Evolutionary conservation across 2,797 vertebrate species (phyloP).

Genomic region (Megalops cyprinoides): DNA sequence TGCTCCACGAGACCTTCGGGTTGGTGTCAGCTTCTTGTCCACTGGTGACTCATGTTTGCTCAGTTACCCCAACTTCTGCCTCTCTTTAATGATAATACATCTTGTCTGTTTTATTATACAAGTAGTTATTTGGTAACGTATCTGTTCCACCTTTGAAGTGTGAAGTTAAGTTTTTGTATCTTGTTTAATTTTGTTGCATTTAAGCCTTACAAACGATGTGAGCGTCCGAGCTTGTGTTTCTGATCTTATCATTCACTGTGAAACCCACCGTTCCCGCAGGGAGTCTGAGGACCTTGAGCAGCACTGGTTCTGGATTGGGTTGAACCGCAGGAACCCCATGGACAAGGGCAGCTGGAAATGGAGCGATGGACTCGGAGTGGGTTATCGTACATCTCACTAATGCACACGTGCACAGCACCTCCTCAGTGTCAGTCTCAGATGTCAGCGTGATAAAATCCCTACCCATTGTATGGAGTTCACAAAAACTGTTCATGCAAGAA

Average conservation of each 20-base stretch:
- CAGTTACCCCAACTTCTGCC: background rate
- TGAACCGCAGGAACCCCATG: slow-evolving; percentile 85
- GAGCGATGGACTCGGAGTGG: slow-evolving; percentile 91
- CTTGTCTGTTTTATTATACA: too few relatives aligned
- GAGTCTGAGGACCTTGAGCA: slow-evolving; percentile 91
- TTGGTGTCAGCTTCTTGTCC: slow-evolving; percentile 58
- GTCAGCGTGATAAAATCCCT: too few relatives aligned
- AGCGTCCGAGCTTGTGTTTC: background rate
- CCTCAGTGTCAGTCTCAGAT: background rate
- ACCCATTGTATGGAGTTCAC: too few relatives aligned
- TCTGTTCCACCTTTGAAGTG: too few relatives aligned
- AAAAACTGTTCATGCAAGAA: too few relatives aligned
- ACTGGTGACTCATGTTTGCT: background rate
- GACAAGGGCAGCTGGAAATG: slow-evolving; percentile 88
- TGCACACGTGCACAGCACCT: background rate
- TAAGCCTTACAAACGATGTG: background rate
- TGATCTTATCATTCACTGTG: background rate
- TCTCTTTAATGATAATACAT: too few relatives aligned
- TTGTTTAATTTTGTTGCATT: background rate
- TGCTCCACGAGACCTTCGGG: slow-evolving; percentile 91
- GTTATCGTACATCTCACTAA: slow-evolving; percentile 46
- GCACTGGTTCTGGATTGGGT: slow-evolving; percentile 96
- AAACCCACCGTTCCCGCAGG: slow-evolving; percentile 50
- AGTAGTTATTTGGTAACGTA: too few relatives aligned
- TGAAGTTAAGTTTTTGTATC: background rate